Conservation (phyloP, 1,140 invertebrate species). For the Archivesica marissinica region DNA sequence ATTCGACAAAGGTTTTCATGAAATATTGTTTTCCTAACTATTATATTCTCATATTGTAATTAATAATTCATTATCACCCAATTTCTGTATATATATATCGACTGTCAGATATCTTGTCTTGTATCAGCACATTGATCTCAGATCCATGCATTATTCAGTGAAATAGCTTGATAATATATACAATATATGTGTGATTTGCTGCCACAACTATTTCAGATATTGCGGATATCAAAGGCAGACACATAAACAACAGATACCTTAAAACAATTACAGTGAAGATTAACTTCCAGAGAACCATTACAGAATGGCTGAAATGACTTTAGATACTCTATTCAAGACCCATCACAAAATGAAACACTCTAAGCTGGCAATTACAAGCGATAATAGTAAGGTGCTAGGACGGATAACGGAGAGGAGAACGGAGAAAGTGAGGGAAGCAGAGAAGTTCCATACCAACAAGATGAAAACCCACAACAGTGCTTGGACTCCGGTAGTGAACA, state of each 20-base stretch:
- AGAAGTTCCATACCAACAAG: constrained; percentile 76
- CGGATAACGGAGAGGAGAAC: constrained; percentile 71
- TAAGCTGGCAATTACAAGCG: constrained; percentile 29
- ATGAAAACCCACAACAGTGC: constrained; percentile 81
- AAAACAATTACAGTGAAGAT: no score
- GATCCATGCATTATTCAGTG: not conserved
- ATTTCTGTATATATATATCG: no score
- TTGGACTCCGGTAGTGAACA: constrained; percentile 83
- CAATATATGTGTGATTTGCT: no score
- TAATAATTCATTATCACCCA: no score
- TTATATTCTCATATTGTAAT: no score
- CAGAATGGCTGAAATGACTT: constrained; percentile 25
- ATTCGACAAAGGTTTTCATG: no score
- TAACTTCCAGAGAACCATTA: no score
- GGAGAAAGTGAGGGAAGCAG: constrained; percentile 69
- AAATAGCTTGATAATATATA: not conserved
- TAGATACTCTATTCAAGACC: constrained; percentile 45
- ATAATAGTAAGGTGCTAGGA: constrained; percentile 81
- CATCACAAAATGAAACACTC: not conserved
- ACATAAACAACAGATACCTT: no score
- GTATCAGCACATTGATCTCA: not conserved
- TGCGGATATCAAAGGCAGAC: no score
- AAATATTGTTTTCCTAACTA: no score
- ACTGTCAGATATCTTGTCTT: no score
- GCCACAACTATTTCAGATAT: no score